Base-by-base conservation (phyloP, 2,888 invertebrate genomes). In the Drosophila eohydei region DNA sequence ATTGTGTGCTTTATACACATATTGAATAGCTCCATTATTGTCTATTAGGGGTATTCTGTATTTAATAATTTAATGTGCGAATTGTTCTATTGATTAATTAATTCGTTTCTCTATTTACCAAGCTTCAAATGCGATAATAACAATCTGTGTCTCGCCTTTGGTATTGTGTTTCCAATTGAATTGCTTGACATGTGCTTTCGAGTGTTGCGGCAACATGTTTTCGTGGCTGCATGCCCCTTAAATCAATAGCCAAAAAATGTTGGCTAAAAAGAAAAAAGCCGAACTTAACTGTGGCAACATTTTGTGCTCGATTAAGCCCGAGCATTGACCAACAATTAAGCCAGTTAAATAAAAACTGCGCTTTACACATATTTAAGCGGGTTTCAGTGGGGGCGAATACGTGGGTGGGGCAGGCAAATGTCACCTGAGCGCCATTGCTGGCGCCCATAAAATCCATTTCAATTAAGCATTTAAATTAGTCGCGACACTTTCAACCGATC, bases 381-480 rank as follows among this genome's bases (percentile, higher is more conserved):
- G 1, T 11, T 21, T 34, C 12, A 2, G 48, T 1, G 6, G 21
- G 43, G 32, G 26, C 2, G 57, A 5, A 26, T 30, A 14, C 7
- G 3, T 3, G 21, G 48, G 16, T 8, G 30, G 50, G n/a, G 56
- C 16, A 63, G 63, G 61, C 58, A 60, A 41, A 6, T 41, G 76
- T 57, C 76, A 84, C 75, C 82, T 78, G 88, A 64, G 66, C 70
- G 64, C 74, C 70, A 71, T 76, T 76, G 67, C 64, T 65, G 80
- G 78, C 73, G 76, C 68, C 78, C 83, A 84, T 83, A 91, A 91
- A 90, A 89, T 81, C 89, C 88, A 88, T 90, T 90, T 91, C 90
- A 91, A 90, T 90, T 90, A 90, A 90, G 86, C 78, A 90, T 90
- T 91, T 88, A 90, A 90, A 90, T 90, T 89, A 90, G 89, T 90